These are phyloP conservation scores for Argya squamiceps DNA, from an alignment of 2,797 vertebrate genomes.

Conservation along the genomic window DNA sequence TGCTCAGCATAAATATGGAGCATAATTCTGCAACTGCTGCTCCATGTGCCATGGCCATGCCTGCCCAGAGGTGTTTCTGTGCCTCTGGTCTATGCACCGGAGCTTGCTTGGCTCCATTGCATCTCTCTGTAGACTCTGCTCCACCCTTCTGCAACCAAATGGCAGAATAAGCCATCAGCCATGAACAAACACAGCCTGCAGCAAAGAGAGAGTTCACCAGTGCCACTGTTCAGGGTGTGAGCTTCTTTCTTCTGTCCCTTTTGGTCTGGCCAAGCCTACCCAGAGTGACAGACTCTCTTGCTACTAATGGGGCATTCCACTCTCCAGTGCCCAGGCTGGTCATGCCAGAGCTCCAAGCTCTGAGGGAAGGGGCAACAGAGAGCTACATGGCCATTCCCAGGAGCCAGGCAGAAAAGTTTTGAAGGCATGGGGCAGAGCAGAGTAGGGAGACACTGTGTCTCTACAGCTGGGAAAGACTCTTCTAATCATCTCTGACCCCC, in stretches of 20 bases:
- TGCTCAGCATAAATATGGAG: not conserved
- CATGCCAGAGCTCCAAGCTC: not conserved
- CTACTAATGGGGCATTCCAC: not conserved
- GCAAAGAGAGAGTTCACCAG: not conserved
- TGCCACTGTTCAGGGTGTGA: not conserved
- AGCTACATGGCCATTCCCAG: not conserved
- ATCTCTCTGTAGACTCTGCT: not conserved
- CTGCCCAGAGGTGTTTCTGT: not conserved
- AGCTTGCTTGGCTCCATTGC: not conserved
- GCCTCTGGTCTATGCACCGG: not conserved
- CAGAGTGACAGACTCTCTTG: not conserved
- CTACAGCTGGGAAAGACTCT: not conserved
- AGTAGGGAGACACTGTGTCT: not conserved
- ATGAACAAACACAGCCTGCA: not conserved
- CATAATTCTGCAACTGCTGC: not conserved
- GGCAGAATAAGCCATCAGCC: not conserved
- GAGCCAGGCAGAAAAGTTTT: not conserved
- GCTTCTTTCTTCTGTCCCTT: not conserved
- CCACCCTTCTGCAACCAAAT: not conserved
- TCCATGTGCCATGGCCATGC: not conserved
- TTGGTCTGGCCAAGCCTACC: not conserved
- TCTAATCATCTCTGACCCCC: not conserved
- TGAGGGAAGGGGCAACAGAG: not conserved
- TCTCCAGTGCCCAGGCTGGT: not conserved
- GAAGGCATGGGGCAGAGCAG: not conserved